Evolutionary conservation across 2,797 vertebrate species (phyloP), one percentile per base, ranked within the genome.

Genomic region (Petrocephalus sullivani): DNA sequence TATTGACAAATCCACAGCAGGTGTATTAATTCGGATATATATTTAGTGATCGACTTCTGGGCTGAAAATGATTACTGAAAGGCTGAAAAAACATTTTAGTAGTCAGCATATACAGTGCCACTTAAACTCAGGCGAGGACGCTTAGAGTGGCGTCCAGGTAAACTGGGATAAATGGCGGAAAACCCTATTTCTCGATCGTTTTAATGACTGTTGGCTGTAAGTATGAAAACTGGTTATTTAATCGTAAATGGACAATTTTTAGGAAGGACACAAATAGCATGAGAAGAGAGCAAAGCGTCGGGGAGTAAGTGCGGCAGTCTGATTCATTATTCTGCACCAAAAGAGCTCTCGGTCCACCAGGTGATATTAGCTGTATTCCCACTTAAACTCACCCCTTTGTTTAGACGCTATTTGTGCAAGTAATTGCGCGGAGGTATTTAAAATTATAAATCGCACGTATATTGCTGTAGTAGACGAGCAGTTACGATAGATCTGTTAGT

Each of bases 271-370:
- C 10, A 53, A 23, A 83, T 21, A 83, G 49, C 51, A 21, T 6
- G 49, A 51, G 49, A 12, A 54, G 0, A 83, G 8, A 54, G 51
- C 51, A 37, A 51, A 21, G 9, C 49, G 46, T 83, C 51, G 14
- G 81, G 41, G 51, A 51, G 28, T 49, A 54, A 83, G 51, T 54
- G 19, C 71, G 33, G 51, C 49, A 21, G 56, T 33, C 58, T 49
- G 88, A 88, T 33, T 86, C 28, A 87, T 51, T 64, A 86, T 37
- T 49, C 37, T 86, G 88, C 88, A 57, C 82, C 88, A 87, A 37
- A 49, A 57, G 28, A 21, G 51, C 51, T 28, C 37, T 84, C 58
- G 75, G 49, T 71, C 51, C 28, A 23, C 58, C 85, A 51, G 87
- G 37, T 88, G 87, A 89, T 21, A 89, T 86, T 89, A 56, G 64